Evolutionary conservation across 2,888 invertebrate species (phyloP), one percentile per base, ranked within the genome.

Genomic region (Mongoloraphidia duomilia): DNA sequence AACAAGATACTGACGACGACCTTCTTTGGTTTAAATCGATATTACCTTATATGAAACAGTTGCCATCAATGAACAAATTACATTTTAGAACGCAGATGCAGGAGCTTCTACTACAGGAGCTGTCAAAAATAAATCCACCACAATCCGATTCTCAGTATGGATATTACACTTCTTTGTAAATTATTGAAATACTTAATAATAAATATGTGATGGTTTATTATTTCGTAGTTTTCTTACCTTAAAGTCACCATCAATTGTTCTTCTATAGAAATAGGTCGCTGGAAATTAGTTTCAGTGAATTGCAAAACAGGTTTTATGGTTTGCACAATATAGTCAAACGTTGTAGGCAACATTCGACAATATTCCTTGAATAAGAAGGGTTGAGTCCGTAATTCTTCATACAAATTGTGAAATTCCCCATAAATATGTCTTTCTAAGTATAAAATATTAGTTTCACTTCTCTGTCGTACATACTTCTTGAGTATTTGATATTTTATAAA

Each of bases 41-140:
- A 53, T 55, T 57, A 52, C 56, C 58, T 50, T 58, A 57, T 14
- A 56, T 58, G 47, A 57, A 57, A 56, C 52, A 54, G 53, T 53
- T 58, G 38, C 56, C 57, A 44, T 51, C 57, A 53, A 14, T 58
- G 8, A 57, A 56, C 45, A 58, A 55, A 53, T 56, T 57, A 57
- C 51, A 52, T 52, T 58, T 58, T 54, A 54, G 55, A 53, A 58
- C 56, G 53, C 57, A 57, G 40, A 54, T 56, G 52, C 58, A 58
- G 54, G 56, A 57, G 49, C 49, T 55, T 51, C 55, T 57, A 13
- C 51, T 55, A 55, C 55, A 33, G 44, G 56, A 58, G 53, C 52
- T 58, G 47, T 52, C 55, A 53, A 57, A 57, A 46, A 51, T 58
- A 52, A 56, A 56, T 17, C 50, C 56, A 53, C 50, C 14, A 35